Evolutionary conservation across 2,888 invertebrate genomes (phyloP).

Genomic region (Eupithecia vulgata): DNA sequence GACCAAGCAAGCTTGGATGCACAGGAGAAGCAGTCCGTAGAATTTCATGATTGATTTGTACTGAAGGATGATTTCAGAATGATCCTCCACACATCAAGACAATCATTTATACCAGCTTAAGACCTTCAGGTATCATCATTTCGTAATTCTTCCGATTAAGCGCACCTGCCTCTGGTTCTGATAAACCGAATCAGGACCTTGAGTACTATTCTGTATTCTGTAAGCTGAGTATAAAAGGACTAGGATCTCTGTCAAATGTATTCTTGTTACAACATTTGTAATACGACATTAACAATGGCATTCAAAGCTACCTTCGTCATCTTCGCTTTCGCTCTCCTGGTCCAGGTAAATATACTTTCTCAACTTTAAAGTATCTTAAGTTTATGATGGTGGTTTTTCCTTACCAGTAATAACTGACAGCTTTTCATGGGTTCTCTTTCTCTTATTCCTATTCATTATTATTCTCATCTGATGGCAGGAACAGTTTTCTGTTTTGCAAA

Average conservation of each 20-base stretch:
- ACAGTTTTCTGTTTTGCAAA: neutral
- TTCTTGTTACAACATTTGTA: conserved; percentile 8
- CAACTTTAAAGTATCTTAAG: neutral
- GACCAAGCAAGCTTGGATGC: conserved; percentile 28
- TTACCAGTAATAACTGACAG: neutral
- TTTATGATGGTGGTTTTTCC: neutral
- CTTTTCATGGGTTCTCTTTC: neutral
- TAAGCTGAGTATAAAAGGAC: conserved; percentile 8
- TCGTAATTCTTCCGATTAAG: conserved; percentile 1
- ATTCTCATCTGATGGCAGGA: neutral
- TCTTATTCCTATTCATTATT: no score
- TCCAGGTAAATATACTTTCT: conserved; percentile 36
- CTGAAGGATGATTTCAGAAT: conserved; percentile 18
- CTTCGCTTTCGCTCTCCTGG: conserved; percentile 48
- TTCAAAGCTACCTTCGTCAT: conserved; percentile 43
- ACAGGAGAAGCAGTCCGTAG: conserved; percentile 12
- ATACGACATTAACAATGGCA: conserved; percentile 40
- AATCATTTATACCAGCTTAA: conserved; percentile 4
- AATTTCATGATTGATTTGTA: conserved; percentile 6
- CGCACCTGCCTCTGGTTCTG: conserved; percentile 6
- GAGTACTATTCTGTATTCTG: conserved; percentile 11
- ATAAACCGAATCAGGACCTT: conserved; percentile 12
- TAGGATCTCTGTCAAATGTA: neutral
- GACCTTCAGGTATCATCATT: neutral
- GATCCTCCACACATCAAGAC: neutral